Percentiles rank a stretch among this genome's conserved stretches.
phyloP scores from a whole-genome alignment of 2,113 vertebrate species.

The Numida meleagris region DNA sequence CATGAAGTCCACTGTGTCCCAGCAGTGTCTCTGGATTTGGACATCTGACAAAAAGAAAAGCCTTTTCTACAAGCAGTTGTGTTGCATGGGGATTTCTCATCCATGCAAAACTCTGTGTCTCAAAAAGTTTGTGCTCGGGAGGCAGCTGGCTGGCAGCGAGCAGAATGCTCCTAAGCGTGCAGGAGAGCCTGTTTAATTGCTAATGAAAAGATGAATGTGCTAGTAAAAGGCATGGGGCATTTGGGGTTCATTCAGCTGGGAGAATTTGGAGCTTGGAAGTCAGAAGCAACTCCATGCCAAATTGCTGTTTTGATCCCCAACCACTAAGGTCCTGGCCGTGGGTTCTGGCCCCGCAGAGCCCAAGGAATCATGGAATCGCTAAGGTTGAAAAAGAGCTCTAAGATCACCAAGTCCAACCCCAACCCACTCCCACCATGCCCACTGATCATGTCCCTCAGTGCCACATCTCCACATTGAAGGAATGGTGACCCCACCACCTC shows the following conservation, averaged over 20 bases:
- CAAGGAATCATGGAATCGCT: not conserved
- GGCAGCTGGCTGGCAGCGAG: not conserved
- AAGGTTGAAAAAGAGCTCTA: no score
- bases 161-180: not conserved
- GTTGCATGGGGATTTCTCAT: not conserved
- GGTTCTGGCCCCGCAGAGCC: not conserved
- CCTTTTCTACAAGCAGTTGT: not conserved
- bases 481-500: no score
- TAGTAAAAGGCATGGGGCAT: not conserved
- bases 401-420: no score
- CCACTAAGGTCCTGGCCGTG: accelerated
- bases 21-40: not conserved
- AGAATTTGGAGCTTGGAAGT: not conserved
- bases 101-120: not conserved
- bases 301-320: not conserved
- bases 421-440: no score
- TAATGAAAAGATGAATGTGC: not conserved
- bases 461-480: no score
- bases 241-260: not conserved
- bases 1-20: no score
- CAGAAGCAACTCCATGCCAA: not conserved
- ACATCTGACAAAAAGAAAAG: not conserved
- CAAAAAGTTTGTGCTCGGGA: not conserved
- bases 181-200: not conserved
- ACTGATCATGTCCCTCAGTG: no score